Conservation (phyloP, 2,113 vertebrate species). For the Protobothrops mucrosquamatus region DNA sequence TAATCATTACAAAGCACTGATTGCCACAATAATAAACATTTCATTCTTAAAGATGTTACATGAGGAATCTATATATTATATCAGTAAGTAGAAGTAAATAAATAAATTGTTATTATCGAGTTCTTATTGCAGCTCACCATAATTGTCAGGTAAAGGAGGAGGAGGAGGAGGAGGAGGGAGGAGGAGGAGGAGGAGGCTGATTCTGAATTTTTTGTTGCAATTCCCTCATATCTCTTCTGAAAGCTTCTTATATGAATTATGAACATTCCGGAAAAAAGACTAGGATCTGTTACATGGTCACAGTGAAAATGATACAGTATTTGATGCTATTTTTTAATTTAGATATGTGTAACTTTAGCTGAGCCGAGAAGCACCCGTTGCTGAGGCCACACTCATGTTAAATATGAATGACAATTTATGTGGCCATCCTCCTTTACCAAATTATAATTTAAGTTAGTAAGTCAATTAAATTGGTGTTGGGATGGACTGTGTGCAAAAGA, state of each 20-base stretch:
- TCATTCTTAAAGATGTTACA: neutral
- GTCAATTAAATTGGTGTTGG: neutral
- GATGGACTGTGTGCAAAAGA: neutral
- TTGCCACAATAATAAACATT: neutral
- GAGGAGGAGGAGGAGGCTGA: neutral
- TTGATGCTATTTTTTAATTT: neutral
- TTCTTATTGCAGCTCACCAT: neutral
- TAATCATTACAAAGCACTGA: neutral
- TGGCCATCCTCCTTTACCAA: neutral
- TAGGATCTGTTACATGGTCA: neutral
- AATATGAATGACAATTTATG: neutral
- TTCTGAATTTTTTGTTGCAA: neutral
- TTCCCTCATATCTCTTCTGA: neutral
- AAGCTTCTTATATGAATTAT: neutral
- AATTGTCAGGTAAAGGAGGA: neutral
- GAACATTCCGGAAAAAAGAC: neutral
- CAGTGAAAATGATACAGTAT: neutral
- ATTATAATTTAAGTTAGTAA: neutral
- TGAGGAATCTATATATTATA: neutral
- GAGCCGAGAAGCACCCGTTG: neutral
- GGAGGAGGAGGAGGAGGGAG: too few species aligned
- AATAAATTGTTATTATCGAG: neutral
- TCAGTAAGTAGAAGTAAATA: neutral
- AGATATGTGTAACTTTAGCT: neutral
- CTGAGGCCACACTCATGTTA: neutral